Percentiles rank a stretch among this genome's conserved stretches.
Evolutionary conservation across 2,113 vertebrate species (phyloP).

Genomic region (Calidris pugnax): DNA sequence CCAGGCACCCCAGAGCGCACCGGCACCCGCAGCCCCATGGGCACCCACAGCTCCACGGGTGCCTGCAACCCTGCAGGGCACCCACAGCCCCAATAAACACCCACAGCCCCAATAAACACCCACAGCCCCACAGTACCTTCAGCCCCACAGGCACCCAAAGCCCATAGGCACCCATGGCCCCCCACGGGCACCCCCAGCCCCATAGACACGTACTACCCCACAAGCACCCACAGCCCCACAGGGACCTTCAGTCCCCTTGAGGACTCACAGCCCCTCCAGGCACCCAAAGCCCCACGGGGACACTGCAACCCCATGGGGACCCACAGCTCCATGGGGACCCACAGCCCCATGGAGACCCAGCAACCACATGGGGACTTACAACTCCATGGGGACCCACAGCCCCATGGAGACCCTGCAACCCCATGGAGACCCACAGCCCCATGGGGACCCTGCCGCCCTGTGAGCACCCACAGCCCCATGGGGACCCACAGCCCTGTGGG

Average conservation of each 20-base stretch:
- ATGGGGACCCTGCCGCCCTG: rapidly evolving
- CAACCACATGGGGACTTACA: neutral
- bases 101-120: neutral
- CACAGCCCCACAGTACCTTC: rapidly evolving
- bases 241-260: too few species aligned
- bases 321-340: neutral
- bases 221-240: too few species aligned
- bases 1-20: neutral
- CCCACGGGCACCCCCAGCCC: neutral
- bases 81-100: neutral
- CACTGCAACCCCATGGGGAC: neutral
- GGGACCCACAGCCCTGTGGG: neutral
- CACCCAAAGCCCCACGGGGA: too few species aligned
- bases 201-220: too few species aligned
- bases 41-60: neutral
- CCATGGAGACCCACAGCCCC: neutral
- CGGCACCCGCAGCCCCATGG: rapidly evolving
- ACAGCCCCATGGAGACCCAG: neutral
- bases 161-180: neutral
- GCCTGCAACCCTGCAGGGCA: neutral
- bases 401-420: too few species aligned
- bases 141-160: neutral
- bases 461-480: rapidly evolving
- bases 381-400: neutral
- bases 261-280: too few species aligned